Evolutionary conservation across 2,888 invertebrate species (phyloP).

Genomic region (Drosophila acutilabella): DNA sequence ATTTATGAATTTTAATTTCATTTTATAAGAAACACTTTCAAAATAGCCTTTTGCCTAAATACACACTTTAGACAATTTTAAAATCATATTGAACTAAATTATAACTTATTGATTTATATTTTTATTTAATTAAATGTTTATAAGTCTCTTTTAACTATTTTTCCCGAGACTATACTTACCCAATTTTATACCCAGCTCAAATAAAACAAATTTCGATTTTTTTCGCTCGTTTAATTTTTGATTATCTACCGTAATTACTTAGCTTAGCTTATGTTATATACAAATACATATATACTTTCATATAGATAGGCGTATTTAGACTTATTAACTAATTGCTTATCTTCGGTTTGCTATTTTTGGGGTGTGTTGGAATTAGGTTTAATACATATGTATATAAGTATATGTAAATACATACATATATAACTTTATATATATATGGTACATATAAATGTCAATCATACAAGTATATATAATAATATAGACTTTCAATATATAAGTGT

Average conservation of each 20-base stretch:
- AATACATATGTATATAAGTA: constrained; percentile 32
- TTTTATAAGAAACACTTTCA: too few species aligned
- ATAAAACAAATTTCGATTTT: constrained; percentile 11
- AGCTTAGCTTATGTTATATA: constrained; percentile 66
- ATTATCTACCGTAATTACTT: constrained; percentile 80
- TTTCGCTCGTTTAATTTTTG: constrained; percentile 71
- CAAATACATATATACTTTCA: constrained; percentile 68
- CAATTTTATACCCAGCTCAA: too few species aligned
- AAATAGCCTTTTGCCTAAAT: too few species aligned
- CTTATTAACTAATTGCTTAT: constrained; percentile 64
- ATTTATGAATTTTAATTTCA: too few species aligned
- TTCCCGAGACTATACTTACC: not conserved
- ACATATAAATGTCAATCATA: constrained; percentile 67
- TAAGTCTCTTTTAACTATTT: too few species aligned
- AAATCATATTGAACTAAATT: too few species aligned
- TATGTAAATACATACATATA: constrained; percentile 42
- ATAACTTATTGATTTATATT: too few species aligned
- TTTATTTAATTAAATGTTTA: too few species aligned
- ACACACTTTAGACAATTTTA: too few species aligned
- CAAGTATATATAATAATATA: constrained; percentile 52
- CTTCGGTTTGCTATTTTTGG: constrained; percentile 25
- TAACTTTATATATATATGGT: constrained; percentile 52
- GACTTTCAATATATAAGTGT: constrained; percentile 51
- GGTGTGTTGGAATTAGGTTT: constrained; percentile 45
- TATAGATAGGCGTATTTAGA: constrained; percentile 67